A percentile compares a stretch with the other conserved stretches of the same genome.
These are phyloP conservation scores for Oscarella lobularis DNA, from an alignment of 37 sponge, comb jelly and placozoan genomes.

Conservation along the genomic window DNA sequence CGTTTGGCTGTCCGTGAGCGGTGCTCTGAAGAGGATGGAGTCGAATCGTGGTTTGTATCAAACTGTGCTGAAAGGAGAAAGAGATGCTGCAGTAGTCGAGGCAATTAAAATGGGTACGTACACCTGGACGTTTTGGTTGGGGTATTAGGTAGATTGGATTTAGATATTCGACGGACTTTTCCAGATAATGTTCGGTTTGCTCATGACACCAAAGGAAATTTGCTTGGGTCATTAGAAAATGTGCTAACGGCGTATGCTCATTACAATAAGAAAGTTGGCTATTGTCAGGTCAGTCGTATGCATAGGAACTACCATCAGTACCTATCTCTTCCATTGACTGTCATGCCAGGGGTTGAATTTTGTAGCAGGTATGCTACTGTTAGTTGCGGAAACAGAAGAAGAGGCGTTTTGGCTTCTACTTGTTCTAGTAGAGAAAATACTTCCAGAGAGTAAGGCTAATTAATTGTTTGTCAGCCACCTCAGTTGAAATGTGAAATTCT, in stretches of 20 bases:
- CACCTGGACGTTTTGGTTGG: not conserved
- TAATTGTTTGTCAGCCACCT: too few relatives aligned
- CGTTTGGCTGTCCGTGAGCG: not conserved
- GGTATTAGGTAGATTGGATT: not conserved
- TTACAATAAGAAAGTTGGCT: not conserved
- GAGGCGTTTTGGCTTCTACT: constrained; percentile 18
- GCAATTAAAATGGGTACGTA: not conserved
- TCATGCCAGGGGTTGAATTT: constrained; percentile 18
- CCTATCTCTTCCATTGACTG: not conserved
- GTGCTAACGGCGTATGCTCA: not conserved
- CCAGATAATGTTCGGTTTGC: not conserved
- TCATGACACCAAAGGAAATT: not conserved
- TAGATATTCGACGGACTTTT: not conserved
- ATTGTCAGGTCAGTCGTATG: constrained; percentile 1
- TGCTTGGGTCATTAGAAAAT: not conserved
- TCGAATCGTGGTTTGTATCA: not conserved
- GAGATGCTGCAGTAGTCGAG: not conserved
- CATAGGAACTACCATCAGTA: not conserved
- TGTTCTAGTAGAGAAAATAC: not conserved
- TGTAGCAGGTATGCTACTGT: constrained; percentile 11
- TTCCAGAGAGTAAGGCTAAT: constrained; percentile 16
- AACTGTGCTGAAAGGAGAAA: not conserved
- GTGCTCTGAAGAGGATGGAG: not conserved
- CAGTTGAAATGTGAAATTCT: too few relatives aligned
- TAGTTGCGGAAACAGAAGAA: constrained; percentile 6